These are phyloP conservation scores for Bos javanicus DNA, from an alignment of 2,113 vertebrate species.

Conservation along the genomic window DNA sequence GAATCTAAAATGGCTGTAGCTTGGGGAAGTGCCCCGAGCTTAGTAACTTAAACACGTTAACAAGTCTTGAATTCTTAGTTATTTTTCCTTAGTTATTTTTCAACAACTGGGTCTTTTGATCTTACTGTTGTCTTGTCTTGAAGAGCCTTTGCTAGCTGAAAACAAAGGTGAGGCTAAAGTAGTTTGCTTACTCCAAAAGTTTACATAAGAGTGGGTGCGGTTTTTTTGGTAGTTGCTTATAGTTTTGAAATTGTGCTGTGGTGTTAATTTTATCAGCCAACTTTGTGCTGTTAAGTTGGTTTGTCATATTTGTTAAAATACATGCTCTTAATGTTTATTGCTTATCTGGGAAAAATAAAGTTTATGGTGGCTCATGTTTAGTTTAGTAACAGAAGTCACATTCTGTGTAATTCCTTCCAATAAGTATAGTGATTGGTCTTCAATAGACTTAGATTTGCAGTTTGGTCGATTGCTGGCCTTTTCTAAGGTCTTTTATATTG, in stretches of 20 bases:
- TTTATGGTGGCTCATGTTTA: constrained; percentile 9
- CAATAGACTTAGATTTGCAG: neutral
- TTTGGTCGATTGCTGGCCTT: neutral
- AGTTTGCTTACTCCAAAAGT: constrained; percentile 56
- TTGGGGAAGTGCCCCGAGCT: constrained; percentile 51
- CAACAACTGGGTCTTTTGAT: neutral
- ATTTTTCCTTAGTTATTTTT: neutral
- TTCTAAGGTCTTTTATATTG: neutral
- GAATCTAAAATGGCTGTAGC: constrained; percentile 72
- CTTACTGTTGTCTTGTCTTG: neutral
- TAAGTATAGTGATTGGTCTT: neutral
- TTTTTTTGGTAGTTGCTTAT: neutral
- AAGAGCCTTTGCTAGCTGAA: constrained; percentile 13
- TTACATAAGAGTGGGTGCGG: constrained; percentile 61
- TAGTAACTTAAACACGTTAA: constrained; percentile 20
- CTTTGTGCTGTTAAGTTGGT: neutral
- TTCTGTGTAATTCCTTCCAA: neutral
- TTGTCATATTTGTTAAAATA: constrained; percentile 37
- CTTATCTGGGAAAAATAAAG: neutral
- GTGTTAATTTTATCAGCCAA: neutral
- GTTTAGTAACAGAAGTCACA: neutral
- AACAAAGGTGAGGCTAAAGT: constrained; percentile 43
- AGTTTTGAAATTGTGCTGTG: constrained; percentile 8
- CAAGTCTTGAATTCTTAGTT: neutral
- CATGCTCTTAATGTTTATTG: neutral